Evolutionary conservation across 2,888 invertebrate species (phyloP).

Genomic region (Phalangium opilio): DNA sequence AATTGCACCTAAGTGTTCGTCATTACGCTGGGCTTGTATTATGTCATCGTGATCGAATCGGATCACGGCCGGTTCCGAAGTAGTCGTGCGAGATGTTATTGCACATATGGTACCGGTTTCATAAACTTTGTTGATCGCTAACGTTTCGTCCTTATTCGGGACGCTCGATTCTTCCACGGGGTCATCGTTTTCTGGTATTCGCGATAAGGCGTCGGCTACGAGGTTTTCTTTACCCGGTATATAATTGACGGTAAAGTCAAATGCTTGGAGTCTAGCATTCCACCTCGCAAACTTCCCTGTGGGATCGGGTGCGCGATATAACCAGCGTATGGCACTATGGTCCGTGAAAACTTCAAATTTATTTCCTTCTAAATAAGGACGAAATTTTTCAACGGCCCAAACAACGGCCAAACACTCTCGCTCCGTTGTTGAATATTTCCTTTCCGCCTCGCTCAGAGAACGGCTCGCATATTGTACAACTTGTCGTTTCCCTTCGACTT

Average conservation of each 20-base stretch:
- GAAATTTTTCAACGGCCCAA: slow-evolving; percentile 29
- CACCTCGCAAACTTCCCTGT: slow-evolving; percentile 33
- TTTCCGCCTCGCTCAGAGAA: background rate
- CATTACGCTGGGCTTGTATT: no score
- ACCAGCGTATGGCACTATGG: slow-evolving; percentile 35
- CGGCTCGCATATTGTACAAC: slow-evolving; percentile 20
- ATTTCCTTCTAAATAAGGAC: slow-evolving; percentile 30
- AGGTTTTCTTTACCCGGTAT: slow-evolving; percentile 29
- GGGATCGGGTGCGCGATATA: slow-evolving; percentile 30
- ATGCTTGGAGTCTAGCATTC: slow-evolving; percentile 31
- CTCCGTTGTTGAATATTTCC: slow-evolving; percentile 31
- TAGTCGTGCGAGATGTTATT: no score
- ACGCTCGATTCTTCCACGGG: no score
- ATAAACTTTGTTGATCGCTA: no score
- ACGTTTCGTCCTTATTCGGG: no score
- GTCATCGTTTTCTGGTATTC: slow-evolving; percentile 18
- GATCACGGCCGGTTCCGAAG: no score
- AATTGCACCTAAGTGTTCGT: no score
- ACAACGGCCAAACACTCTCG: slow-evolving; percentile 29
- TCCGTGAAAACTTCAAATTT: slow-evolving; percentile 30
- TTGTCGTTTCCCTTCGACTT: slow-evolving; percentile 11
- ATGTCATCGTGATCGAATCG: no score
- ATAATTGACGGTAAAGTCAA: slow-evolving; percentile 29
- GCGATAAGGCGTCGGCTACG: slow-evolving; percentile 30
- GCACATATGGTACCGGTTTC: no score